Percentiles rank a stretch among this genome's conserved stretches.
phyloP scores from a whole-genome alignment of 2,797 vertebrate species.

The Austrolebias charrua region DNA sequence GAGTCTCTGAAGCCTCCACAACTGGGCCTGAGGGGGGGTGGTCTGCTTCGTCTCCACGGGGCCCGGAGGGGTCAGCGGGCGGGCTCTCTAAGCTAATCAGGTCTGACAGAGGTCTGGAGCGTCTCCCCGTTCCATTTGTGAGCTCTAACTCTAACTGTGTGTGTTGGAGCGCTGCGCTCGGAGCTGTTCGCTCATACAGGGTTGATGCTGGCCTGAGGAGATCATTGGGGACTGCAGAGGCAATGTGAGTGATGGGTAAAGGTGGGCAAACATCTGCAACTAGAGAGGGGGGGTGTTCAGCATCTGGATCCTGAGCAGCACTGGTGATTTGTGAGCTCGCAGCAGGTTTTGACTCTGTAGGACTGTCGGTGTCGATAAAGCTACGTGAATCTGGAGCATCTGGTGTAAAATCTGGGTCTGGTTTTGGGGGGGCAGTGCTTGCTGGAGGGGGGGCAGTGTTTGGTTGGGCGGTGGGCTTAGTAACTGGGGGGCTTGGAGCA shows the following conservation, averaged over 20 bases:
- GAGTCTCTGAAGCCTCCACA: constrained; percentile 93
- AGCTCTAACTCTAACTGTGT: constrained; percentile 72
- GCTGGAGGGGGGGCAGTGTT: constrained; percentile 35
- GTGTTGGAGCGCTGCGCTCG: constrained; percentile 51
- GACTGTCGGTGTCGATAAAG: constrained; percentile 37
- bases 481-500: constrained; percentile 54
- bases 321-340: constrained; percentile 17
- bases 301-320: constrained; percentile 32
- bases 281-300: constrained; percentile 32
- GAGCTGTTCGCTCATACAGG: constrained; percentile 53
- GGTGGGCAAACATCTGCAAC: constrained; percentile 39
- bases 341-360: constrained; percentile 40
- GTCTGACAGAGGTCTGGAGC: constrained; percentile 68
- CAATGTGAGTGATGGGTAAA: constrained; percentile 73
- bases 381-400: constrained; percentile 25
- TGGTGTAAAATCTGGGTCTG: constrained; percentile 21
- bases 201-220: constrained; percentile 49
- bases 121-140: constrained; percentile 59
- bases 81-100: constrained; percentile 84
- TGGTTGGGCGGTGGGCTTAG: constrained; percentile 24
- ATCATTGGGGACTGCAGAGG: constrained; percentile 51
- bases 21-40: constrained; percentile 91
- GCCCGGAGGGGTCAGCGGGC: constrained; percentile 79
- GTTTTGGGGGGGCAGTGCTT: constrained; percentile 30
- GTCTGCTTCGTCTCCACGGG: constrained; percentile 92